These are phyloP conservation scores for Astyanax mexicanus DNA, from an alignment of 2,797 vertebrate genomes.

Conservation along the genomic window DNA sequence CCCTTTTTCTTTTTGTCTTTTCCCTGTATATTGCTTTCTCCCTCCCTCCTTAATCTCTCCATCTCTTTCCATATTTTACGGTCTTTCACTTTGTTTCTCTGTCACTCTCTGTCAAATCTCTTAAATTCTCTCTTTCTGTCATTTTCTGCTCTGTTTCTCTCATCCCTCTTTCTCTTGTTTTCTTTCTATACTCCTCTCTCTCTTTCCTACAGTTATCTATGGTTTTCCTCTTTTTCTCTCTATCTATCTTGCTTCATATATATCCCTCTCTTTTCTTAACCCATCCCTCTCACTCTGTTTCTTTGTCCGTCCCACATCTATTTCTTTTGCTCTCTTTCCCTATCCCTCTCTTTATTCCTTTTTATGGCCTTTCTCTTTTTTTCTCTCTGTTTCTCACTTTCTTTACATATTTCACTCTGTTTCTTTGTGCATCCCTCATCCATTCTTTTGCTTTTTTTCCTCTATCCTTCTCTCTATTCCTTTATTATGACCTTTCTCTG, in stretches of 20 bases:
- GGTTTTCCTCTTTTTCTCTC: no score
- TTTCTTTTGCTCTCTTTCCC: background rate
- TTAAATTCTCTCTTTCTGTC: background rate
- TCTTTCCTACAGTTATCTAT: no score
- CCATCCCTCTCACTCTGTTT: no score
- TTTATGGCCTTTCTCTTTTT: no score
- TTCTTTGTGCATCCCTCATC: background rate
- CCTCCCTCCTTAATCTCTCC: background rate
- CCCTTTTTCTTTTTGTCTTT: no score
- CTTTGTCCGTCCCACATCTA: no score
- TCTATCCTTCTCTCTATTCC: slow-evolving; percentile 47
- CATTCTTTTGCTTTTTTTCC: background rate
- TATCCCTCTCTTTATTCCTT: background rate
- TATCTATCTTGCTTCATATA: no score
- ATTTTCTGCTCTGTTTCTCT: no score
- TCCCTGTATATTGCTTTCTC: no score
- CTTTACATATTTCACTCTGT: background rate
- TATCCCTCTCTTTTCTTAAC: no score
- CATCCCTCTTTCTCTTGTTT: no score
- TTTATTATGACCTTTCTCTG: background rate
- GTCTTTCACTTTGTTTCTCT: background rate
- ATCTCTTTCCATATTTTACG: background rate
- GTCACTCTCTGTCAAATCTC: background rate
- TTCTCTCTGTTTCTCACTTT: background rate
- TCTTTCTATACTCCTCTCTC: background rate